Evolutionary conservation across 2,797 vertebrate genomes (phyloP), one percentile per base, ranked within the genome.

Genomic region (Pteropus rufus): DNA sequence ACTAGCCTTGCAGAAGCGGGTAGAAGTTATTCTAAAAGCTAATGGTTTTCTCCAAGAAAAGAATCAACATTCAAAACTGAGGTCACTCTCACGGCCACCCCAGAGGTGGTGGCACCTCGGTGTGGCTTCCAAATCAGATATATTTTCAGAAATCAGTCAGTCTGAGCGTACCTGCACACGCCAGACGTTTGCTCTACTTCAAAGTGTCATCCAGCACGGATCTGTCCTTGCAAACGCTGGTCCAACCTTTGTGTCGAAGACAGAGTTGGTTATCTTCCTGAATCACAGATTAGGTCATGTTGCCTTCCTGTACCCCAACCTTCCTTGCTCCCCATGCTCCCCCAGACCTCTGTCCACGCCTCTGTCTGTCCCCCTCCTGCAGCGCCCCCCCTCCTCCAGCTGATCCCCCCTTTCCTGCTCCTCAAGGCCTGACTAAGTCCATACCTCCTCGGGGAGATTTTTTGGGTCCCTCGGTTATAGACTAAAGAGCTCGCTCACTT

Each of bases 11-110:
- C 1, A 4, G 56, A 82, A 64, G 34, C 21, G 4, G 36, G 16
- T 0, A 11, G 73, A 2, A 18, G 72, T 31, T 11, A 41, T 62
- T 87, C 52, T 49, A 24, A 72, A 70, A 64, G 34, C 18, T 26
- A 56, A 11, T 7, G 31, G 8, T 54, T 64, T 94, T 84, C 75
- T 88, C 60, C 18, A 65, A 60, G 72, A 76, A 83, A 62, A 15
- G 21, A 69, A 77, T 54, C 31, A 49, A 12, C 9, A 1, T 2
- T 62, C 44, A 26, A 72, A 62, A 62, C 9, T 1, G 26, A 49
- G 10, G 24, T 7, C 8, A 3, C 4, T 8, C 26, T 46, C n/a
- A 5, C 0, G 0, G 34, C 34, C 10, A 3, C 2, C 5, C 56
- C 3, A 1, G 31, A 29, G 44, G 16, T 29, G 29, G 21, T 4